phyloP scores from a whole-genome alignment of 2,113 vertebrate species.

The Narcine bancroftii region DNA sequence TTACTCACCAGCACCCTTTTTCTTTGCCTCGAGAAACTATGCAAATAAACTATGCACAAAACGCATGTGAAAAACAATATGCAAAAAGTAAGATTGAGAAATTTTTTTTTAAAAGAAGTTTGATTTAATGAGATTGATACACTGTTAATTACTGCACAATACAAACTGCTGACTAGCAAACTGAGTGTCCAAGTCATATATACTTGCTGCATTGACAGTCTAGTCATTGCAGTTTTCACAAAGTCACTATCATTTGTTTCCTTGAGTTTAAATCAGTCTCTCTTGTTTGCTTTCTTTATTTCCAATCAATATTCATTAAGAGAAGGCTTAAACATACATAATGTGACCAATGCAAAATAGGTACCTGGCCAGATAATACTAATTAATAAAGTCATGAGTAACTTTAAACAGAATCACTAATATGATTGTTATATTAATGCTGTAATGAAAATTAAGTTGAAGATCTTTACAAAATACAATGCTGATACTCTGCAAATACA shows the following conservation, averaged over 20 bases:
- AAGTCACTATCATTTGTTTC: background rate
- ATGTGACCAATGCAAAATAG: background rate
- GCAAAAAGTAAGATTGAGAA: background rate
- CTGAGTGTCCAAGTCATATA: background rate
- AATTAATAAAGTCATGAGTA: slow-evolving; percentile 50
- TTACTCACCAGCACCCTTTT: background rate
- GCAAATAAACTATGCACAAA: background rate
- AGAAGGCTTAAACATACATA: slow-evolving; percentile 29
- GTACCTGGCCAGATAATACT: slow-evolving; percentile 41
- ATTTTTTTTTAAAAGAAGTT: background rate
- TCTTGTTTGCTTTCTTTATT: slow-evolving; percentile 23
- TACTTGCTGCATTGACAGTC: background rate
- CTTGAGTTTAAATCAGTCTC: background rate
- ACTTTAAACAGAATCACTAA: slow-evolving; percentile 60
- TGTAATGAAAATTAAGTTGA: slow-evolving; percentile 60
- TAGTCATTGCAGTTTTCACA: background rate
- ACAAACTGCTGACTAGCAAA: background rate
- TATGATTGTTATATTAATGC: too few relatives aligned
- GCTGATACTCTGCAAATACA: slow-evolving; percentile 64
- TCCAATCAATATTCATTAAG: slow-evolving; percentile 33
- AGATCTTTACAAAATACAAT: slow-evolving; percentile 72
- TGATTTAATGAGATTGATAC: background rate
- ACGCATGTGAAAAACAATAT: background rate
- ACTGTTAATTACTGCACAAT: background rate
- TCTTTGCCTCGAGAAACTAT: background rate